Conservation (phyloP, 2,113 vertebrate genomes). For the Strix aluco region DNA sequence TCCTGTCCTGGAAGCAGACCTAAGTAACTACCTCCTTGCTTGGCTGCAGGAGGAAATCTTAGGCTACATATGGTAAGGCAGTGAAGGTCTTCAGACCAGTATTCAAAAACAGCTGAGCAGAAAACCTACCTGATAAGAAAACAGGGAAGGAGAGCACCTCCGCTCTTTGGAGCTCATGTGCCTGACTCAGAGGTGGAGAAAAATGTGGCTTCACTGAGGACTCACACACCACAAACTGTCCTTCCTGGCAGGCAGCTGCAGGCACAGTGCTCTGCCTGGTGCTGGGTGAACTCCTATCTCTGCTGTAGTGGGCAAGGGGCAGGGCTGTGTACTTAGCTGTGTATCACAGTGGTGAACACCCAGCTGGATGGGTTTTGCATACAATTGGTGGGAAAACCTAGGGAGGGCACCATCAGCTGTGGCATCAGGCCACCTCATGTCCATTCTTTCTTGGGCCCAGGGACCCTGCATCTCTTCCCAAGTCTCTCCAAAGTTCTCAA, state of each 20-base stretch:
- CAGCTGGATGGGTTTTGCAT: not conserved
- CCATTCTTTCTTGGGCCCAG: not conserved
- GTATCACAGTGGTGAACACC: not conserved
- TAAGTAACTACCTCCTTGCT: not conserved
- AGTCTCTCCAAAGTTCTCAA: not conserved
- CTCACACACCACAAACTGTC: not conserved
- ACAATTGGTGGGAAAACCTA: not conserved
- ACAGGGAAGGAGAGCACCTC: not conserved
- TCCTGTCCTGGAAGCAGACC: not conserved
- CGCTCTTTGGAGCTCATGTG: not conserved
- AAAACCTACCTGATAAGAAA: not conserved
- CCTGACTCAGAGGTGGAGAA: not conserved
- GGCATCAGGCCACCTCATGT: not conserved
- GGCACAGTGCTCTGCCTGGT: not conserved
- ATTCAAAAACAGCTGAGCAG: not conserved
- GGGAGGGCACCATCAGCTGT: not conserved
- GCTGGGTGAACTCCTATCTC: rapidly evolving
- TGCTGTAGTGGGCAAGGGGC: not conserved
- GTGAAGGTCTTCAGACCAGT: not conserved
- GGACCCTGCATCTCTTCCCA: not conserved
- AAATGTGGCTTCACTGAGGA: not conserved
- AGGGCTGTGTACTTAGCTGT: too few relatives aligned
- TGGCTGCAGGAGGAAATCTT: not conserved
- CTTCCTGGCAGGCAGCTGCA: not conserved
- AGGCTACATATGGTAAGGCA: not conserved